These are phyloP conservation scores for Sorex maritimensis DNA, from an alignment of 2,797 vertebrate species.

Conservation along the genomic window DNA sequence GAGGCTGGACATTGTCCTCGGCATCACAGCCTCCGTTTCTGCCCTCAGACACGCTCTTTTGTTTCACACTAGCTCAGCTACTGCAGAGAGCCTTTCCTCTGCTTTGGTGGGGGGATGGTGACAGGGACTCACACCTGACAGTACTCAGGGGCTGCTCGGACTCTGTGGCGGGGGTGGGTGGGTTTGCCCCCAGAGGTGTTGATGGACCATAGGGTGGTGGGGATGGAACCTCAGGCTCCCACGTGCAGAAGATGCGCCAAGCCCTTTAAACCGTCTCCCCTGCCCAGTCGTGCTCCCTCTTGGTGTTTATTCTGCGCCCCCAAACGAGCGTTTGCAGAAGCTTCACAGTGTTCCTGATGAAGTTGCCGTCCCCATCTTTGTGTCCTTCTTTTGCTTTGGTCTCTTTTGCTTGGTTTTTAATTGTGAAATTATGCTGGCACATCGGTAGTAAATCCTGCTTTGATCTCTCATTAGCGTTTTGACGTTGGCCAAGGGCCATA, in stretches of 20 bases:
- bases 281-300: neutral
- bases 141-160: too few relatives aligned
- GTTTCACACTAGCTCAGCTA: conserved; percentile 34
- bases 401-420: conserved; percentile 63
- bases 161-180: too few relatives aligned
- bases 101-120: too few relatives aligned
- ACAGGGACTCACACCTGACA: too few relatives aligned
- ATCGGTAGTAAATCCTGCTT: conserved; percentile 68
- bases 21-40: neutral
- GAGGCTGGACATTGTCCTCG: conserved; percentile 7
- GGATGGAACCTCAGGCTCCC: too few relatives aligned
- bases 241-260: too few relatives aligned
- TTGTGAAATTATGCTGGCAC: conserved; percentile 65
- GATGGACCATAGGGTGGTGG: too few relatives aligned
- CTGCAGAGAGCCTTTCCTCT: neutral
- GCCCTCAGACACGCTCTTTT: neutral
- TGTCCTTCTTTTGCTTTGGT: conserved; percentile 10
- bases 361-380: conserved; percentile 1
- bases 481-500: conserved; percentile 61
- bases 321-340: neutral
- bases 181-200: too few relatives aligned
- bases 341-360: conserved; percentile 1
- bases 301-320: conserved; percentile 1
- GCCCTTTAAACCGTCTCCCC: too few relatives aligned
- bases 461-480: conserved; percentile 75